Conservation (phyloP, 2,113 vertebrate species). For the Brachypteracias leptosomus region DNA sequence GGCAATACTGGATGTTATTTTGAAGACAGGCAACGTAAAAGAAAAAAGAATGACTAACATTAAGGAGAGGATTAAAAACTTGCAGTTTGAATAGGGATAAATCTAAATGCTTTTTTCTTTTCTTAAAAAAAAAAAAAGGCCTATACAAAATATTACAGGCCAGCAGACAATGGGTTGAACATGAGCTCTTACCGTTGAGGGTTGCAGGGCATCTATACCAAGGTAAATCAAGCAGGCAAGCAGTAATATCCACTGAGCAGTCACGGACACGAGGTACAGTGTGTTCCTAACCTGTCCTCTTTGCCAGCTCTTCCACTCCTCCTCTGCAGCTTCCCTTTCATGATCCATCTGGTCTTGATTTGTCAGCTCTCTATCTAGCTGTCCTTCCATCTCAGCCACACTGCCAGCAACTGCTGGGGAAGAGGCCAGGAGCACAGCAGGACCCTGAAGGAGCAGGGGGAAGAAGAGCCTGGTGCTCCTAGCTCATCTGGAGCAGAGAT, state of each 20-base stretch:
- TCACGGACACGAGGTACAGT: conserved; percentile 19
- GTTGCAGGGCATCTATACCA: conserved; percentile 28
- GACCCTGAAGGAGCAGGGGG: neutral
- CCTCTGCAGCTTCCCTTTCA: neutral
- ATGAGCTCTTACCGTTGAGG: conserved; percentile 66
- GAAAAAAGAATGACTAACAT: neutral
- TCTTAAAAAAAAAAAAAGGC: neutral
- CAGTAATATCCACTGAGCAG: conserved; percentile 65
- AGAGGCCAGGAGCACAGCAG: neutral
- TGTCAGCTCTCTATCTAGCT: accelerated
- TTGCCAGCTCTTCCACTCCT: neutral
- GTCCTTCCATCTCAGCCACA: neutral
- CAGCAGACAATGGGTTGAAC: neutral
- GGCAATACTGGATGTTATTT: neutral
- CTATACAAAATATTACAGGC: neutral
- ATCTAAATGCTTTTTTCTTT: neutral
- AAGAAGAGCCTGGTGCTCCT: neutral
- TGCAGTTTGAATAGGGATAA: neutral
- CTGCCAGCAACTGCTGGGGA: neutral
- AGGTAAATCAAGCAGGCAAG: conserved; percentile 69
- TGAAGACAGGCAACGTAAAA: neutral
- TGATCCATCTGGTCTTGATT: neutral
- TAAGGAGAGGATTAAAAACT: neutral
- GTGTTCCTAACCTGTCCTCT: conserved; percentile 41
- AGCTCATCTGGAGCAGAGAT: conserved; percentile 22